Percentiles rank a stretch among this genome's conserved stretches.
These are phyloP conservation scores for Acyrthosiphon pisum DNA, from an alignment of 1,140 invertebrate species.

Conservation along the genomic window DNA sequence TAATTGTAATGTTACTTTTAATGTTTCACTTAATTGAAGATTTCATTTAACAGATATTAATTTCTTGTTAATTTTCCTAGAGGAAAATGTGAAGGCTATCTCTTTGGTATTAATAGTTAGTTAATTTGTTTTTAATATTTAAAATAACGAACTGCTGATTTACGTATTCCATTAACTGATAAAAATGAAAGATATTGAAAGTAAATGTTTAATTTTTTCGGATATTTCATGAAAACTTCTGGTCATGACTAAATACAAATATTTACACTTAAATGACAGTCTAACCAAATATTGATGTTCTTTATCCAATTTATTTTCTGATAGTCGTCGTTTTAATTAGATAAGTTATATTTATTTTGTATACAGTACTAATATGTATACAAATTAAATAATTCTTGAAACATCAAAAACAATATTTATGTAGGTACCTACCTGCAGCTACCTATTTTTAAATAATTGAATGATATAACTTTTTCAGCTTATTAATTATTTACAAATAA, in stretches of 20 bases:
- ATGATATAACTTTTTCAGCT: background rate
- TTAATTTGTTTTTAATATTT: constrained; percentile 11
- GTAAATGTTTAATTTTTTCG: background rate
- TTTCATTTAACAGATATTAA: constrained; percentile 1
- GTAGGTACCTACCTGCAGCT: background rate
- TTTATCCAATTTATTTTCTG: background rate
- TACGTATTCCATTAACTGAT: background rate
- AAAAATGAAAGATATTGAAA: background rate
- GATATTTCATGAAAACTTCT: background rate
- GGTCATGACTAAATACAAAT: background rate
- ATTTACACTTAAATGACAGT: background rate
- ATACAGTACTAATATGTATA: background rate
- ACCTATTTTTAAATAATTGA: background rate
- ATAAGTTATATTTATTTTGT: background rate
- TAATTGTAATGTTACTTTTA: background rate
- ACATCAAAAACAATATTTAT: background rate
- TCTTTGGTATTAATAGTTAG: background rate
- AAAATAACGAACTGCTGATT: background rate
- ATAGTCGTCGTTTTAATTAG: background rate
- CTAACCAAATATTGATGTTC: background rate
- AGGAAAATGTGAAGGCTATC: background rate
- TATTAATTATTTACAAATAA: background rate
- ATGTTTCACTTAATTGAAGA: background rate
- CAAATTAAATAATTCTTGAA: background rate
- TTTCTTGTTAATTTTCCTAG: background rate